Conservation (phyloP, 2,888 invertebrate genomes). For the Diloba caeruleocephala region DNA sequence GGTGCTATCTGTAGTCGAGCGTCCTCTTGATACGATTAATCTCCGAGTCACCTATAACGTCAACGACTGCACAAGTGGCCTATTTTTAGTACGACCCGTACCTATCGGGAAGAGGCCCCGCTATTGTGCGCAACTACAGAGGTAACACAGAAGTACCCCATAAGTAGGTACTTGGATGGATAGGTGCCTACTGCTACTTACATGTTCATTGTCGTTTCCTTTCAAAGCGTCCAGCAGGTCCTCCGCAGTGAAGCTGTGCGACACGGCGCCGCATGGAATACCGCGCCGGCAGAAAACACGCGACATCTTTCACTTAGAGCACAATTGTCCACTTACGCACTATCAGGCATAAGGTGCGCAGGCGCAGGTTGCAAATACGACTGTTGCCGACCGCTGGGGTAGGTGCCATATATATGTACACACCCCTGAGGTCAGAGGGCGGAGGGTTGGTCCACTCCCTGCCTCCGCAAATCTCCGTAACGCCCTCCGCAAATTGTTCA, state of each 20-base stretch:
- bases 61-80: too few species aligned
- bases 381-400: slow-evolving; percentile 25
- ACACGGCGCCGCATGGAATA: slow-evolving; percentile 64
- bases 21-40: too few species aligned
- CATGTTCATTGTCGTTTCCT: slow-evolving; percentile 29
- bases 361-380: slow-evolving; percentile 37
- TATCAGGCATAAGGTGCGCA: slow-evolving; percentile 10
- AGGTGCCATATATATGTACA: slow-evolving; percentile 37
- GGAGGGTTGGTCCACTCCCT: slow-evolving; percentile 55
- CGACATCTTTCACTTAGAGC: slow-evolving; percentile 19
- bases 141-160: too few species aligned
- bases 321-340: not conserved
- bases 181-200: slow-evolving; percentile 21
- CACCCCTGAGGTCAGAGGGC: slow-evolving; percentile 36
- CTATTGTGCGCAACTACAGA: too few species aligned
- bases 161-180: too few species aligned
- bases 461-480: slow-evolving; percentile 59
- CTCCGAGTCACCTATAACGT: too few species aligned
- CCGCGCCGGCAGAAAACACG: slow-evolving; percentile 68
- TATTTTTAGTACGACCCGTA: too few species aligned
- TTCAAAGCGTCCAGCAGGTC: slow-evolving; percentile 63
- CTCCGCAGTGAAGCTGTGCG: slow-evolving; percentile 60
- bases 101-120: too few species aligned
- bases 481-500: slow-evolving; percentile 64
- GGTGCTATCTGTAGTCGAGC: too few species aligned